Base-by-base conservation (phyloP, 2,888 invertebrate genomes). In the Lingula anatina region DNA sequence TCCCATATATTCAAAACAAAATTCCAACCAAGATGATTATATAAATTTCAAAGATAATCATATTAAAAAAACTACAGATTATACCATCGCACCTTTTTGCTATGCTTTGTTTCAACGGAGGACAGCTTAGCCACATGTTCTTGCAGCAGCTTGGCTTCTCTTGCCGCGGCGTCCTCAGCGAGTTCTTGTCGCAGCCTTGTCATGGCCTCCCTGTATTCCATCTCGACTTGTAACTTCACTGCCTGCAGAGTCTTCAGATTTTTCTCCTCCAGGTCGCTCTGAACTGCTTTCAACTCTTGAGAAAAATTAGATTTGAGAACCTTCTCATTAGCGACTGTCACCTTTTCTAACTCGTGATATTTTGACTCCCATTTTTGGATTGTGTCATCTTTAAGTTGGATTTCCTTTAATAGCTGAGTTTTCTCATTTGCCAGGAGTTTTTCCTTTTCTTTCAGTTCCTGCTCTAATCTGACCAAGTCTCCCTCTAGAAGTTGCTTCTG, bases 401-500 rank as follows among this genome's bases (percentile, higher is more conserved):
- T 47, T 40, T 65, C 64, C 26, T 51, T 53, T 18, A 68, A 48
- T 2, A 67, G 54, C 40, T 56, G 54, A 40, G 59, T 57, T 48
- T 67, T 67, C 51, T 69, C 66, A 42, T 59, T 59, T 41, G 60
- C 62, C n/a, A 69, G 46, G 24, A 56, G 46, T 31, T 61, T 58
- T 49, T 68, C 68, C 37, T 61, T 59, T 21, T 69, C 69, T 41
- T 54, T 54, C 39, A 70, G 59, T 47, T 61, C 64, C 1, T 57
- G 50, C 46, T 69, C 68, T 7, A 70, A 66, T 42, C 65, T 63
- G 26, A 54, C 44, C 18, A 71, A 50, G 42, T 70, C 68, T 46
- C 66, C 60, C 40, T 71, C 67, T 28, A 68, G 54, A 5, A 66
- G 46, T 12, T 67, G 54, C 44, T 69, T 70, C 48, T 70, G 67